Evolutionary conservation across 2,797 vertebrate species (phyloP), one percentile per base, ranked within the genome.

Genomic region (Gila robusta): DNA sequence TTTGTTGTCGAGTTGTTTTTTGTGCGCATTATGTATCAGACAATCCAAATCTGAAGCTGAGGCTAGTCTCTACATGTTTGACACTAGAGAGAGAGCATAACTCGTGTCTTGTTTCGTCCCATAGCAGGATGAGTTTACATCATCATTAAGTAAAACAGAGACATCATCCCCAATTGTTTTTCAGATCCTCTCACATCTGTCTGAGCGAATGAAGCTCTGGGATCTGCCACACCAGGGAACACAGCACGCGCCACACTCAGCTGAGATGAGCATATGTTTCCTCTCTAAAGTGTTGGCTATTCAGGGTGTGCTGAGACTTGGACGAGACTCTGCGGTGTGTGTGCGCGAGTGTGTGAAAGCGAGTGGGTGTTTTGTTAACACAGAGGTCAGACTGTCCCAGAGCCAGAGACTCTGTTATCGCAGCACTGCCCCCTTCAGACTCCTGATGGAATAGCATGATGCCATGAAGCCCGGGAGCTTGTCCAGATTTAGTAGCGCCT

Each of bases 141-240:
- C 70, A 85, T 87, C 82, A 80, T 85, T 85, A 84, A 86, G 72
- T 86, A 78, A 71, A 88, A 89, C 86, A 85, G 64, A 91, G 82
- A 89, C 78, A 76, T 89, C 89, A 88, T 87, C 37, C 86, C 79
- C 39, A 67, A 52, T 39, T 79, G 82, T 85, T 87, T 35, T 64
- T 79, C 52, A 72, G 54, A 87, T 87, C 82, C 84, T 87, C 85
- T 62, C 87, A 79, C 89, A 89, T 91, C 88, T 90, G 90, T 86
- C 54, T 81, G 59, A 72, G 67, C 56, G 82, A 85, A 77, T 49
- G 64, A 76, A 70, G 74, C 41, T 52, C 32, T 54, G 47, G 32
- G 73, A 82, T 32, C 21, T 14, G 28, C 44, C 16, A 72, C 56
- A 79, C 76, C 21, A 59, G 67, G 69, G 76, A 86, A 56, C 8